These are phyloP conservation scores for Sigmodon hispidus DNA, from an alignment of 2,113 vertebrate species.

Conservation along the genomic window DNA sequence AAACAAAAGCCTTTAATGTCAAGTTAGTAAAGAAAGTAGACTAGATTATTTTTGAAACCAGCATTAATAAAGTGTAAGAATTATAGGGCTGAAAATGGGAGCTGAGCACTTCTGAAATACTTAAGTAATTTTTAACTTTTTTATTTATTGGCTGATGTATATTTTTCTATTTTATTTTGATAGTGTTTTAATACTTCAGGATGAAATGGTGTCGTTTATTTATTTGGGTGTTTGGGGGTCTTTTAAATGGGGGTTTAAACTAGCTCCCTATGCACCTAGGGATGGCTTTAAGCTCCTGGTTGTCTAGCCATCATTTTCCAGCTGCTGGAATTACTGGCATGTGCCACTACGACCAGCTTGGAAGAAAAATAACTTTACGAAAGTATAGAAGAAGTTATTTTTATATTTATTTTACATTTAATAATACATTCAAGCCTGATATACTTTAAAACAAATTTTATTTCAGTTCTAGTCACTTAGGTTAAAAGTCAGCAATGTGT, in stretches of 20 bases:
- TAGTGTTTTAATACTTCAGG: constrained; percentile 33
- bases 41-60: not conserved
- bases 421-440: not conserved
- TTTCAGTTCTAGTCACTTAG: not conserved
- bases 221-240: not conserved
- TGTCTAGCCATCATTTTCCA: not conserved
- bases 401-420: not conserved
- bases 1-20: constrained; percentile 74
- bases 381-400: not conserved
- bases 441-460: not conserved
- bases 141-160: not conserved
- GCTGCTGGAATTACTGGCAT: not conserved
- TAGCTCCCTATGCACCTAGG: not conserved
- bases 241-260: not conserved
- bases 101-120: constrained; percentile 32
- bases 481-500: not conserved
- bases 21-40: constrained; percentile 68
- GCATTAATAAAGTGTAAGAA: not conserved
- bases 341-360: not conserved
- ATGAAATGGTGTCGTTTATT: not conserved
- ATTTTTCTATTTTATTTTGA: constrained; percentile 5
- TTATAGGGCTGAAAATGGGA: not conserved
- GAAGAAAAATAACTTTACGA: not conserved
- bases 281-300: not conserved
- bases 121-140: constrained; percentile 44